Evolutionary conservation across 2,113 vertebrate species (phyloP).

Genomic region (Toxostoma redivivum): DNA sequence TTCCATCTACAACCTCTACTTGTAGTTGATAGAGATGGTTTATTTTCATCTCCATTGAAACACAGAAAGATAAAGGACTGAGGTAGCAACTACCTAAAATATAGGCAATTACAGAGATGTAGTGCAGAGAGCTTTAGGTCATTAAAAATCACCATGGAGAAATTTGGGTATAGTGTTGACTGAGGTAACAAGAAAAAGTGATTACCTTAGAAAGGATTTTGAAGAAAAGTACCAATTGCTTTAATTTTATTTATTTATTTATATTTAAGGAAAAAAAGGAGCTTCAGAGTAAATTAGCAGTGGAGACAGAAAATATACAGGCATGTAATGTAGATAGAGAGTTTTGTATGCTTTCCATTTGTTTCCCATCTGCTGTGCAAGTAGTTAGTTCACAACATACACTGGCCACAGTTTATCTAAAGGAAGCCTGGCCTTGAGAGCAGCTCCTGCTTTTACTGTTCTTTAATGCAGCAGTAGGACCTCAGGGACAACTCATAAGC

Average conservation of each 20-base stretch:
- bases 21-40: background rate
- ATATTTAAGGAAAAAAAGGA: background rate
- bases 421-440: background rate
- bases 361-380: background rate
- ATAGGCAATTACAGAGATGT: background rate
- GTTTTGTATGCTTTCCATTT: background rate
- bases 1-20: background rate
- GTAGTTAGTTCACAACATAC: background rate
- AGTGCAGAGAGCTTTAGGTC: background rate
- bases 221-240: background rate
- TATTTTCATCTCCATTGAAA: background rate
- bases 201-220: background rate
- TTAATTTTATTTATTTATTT: background rate
- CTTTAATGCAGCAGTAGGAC: background rate
- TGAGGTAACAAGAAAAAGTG: constrained; percentile 28
- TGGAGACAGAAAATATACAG: background rate
- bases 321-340: background rate
- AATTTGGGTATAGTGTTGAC: background rate
- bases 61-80: background rate
- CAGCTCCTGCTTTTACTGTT: background rate
- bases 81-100: background rate
- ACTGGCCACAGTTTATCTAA: background rate
- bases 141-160: constrained; percentile 7
- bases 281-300: background rate
- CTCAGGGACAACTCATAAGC: background rate